Evolutionary conservation across 2,113 vertebrate species (phyloP).

Genomic region (Thamnophis sirtalis): DNA sequence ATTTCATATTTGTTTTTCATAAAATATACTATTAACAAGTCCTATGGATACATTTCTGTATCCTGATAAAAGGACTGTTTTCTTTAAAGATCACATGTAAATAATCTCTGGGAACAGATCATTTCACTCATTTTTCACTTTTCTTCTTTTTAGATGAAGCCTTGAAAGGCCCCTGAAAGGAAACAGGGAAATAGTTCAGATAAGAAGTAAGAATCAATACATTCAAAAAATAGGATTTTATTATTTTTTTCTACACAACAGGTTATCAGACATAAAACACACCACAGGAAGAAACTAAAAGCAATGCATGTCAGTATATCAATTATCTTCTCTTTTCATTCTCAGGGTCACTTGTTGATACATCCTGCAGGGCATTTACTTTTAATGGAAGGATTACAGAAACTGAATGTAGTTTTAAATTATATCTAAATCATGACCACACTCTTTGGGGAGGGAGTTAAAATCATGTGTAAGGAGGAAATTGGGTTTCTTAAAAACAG

Average conservation of each 20-base stretch:
- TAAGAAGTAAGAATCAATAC: not conserved
- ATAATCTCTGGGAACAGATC: conserved; percentile 46
- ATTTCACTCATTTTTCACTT: conserved; percentile 56
- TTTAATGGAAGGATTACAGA: not conserved
- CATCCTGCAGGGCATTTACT: not conserved
- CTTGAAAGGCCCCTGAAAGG: conserved; percentile 22
- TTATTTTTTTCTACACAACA: not conserved
- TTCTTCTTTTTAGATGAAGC: conserved; percentile 43
- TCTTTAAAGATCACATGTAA: conserved; percentile 55
- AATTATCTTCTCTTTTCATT: not conserved
- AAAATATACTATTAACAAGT: conserved; percentile 45
- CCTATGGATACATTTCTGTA: conserved; percentile 30
- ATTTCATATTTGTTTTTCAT: conserved; percentile 31
- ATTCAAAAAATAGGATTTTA: conserved; percentile 24
- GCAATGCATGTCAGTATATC: not conserved
- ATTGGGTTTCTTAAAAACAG: not conserved
- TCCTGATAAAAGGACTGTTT: conserved; percentile 17
- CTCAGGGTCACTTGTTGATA: not conserved
- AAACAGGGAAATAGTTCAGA: not conserved
- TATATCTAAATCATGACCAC: not conserved
- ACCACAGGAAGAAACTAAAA: not conserved
- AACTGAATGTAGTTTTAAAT: not conserved
- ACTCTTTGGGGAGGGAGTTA: not conserved
- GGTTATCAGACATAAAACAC: not conserved
- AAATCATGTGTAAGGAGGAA: not conserved